Percentiles rank a stretch among this genome's conserved stretches.
These are phyloP conservation scores for cat (Felis catus) DNA, from an alignment of 2,113 vertebrate species.

Conservation along the genomic window F.catus_Fca126_mat1.0 CM031417.1:120994501-120995000, in stretches of 20 bases:
- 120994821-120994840: neutral
- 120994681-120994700: neutral
- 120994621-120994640: neutral
- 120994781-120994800: neutral
- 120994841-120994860: neutral
- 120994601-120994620: neutral
- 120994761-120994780: neutral
- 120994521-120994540: neutral
- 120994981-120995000: neutral
- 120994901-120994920: neutral
- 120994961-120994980: conserved; percentile 37
- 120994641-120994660: neutral
- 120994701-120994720: neutral
- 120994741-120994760: neutral
- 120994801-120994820: neutral
- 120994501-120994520: neutral
- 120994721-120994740: neutral
- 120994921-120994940: neutral
- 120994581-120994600: neutral
- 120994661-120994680: neutral
- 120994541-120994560: neutral
- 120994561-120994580: neutral
- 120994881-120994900: neutral
- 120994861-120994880: neutral
- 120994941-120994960: neutral